A percentile compares a stretch with the other conserved stretches of the same genome.
phyloP scores from a whole-genome alignment of 2,113 vertebrate species.

The Caretta caretta region DNA sequence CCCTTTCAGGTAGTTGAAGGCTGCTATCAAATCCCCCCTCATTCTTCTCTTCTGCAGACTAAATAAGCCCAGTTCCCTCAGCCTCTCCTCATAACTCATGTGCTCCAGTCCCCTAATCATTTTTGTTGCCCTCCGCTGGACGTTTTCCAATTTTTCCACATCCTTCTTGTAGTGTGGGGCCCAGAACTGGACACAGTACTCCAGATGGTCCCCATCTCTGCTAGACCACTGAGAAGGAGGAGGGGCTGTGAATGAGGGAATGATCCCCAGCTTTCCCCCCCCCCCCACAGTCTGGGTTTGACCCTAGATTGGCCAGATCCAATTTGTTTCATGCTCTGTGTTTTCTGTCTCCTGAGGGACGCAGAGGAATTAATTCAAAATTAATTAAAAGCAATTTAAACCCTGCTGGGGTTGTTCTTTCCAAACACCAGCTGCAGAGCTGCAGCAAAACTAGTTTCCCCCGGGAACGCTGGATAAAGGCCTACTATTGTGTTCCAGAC shows the following conservation, averaged over 20 bases:
- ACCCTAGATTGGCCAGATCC: not conserved
- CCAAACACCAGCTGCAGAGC: conserved; percentile 25
- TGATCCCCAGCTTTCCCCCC: not conserved
- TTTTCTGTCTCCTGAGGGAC: accelerated
- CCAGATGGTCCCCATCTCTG: not conserved
- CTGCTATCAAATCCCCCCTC: too few species aligned
- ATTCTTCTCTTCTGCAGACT: too few species aligned
- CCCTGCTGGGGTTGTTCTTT: conserved; percentile 55
- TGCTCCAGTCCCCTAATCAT: too few species aligned
- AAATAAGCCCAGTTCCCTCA: too few species aligned
- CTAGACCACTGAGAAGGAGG: accelerated
- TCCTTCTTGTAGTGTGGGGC: too few species aligned
- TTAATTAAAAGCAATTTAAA: conserved; percentile 39
- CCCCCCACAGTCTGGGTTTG: not conserved
- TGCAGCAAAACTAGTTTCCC: conserved; percentile 42
- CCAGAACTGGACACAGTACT: too few species aligned
- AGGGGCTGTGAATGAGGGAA: not conserved
- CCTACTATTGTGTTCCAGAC: not conserved
- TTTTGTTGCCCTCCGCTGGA: too few species aligned
- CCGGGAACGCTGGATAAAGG: conserved; percentile 33
- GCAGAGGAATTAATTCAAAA: not conserved
- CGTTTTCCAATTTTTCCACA: too few species aligned
- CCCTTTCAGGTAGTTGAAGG: too few species aligned
- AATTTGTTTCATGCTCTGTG: not conserved
- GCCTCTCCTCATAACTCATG: too few species aligned